These are phyloP conservation scores for Rhagoletis zephyria DNA, from an alignment of 1,140 invertebrate species.

Conservation along the genomic window DNA sequence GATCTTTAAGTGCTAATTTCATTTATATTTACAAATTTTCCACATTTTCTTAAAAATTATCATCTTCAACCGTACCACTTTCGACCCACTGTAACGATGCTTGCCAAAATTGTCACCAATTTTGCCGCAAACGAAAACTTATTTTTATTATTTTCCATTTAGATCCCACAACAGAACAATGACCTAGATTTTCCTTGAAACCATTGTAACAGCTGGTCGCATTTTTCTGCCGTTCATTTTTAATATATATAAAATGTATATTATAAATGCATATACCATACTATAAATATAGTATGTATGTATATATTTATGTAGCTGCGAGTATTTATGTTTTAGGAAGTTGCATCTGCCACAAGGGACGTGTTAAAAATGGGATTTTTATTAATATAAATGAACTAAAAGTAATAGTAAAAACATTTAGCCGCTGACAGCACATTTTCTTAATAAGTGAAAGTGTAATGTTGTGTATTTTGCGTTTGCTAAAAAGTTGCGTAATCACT, in stretches of 20 bases:
- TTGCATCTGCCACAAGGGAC: background rate
- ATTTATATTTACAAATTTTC: no score
- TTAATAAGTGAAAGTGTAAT: background rate
- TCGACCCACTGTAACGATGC: background rate
- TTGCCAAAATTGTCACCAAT: background rate
- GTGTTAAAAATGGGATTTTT: background rate
- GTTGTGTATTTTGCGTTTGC: background rate
- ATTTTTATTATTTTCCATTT: background rate
- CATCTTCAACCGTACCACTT: no score
- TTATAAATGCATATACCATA: background rate
- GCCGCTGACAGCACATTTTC: background rate
- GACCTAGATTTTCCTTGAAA: background rate
- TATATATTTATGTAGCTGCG: no score
- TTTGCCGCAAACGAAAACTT: background rate
- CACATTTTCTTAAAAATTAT: no score
- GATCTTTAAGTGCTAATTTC: no score
- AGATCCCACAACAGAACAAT: background rate
- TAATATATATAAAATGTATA: background rate
- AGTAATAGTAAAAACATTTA: background rate
- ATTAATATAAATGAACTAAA: background rate
- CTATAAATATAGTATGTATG: background rate
- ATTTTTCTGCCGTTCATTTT: background rate
- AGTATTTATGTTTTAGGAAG: no score
- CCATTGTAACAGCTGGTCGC: background rate
- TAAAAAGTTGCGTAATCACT: background rate